These are phyloP conservation scores for Acanthococcus lagerstroemiae DNA, from an alignment of 2,888 invertebrate genomes.

Conservation along the genomic window DNA sequence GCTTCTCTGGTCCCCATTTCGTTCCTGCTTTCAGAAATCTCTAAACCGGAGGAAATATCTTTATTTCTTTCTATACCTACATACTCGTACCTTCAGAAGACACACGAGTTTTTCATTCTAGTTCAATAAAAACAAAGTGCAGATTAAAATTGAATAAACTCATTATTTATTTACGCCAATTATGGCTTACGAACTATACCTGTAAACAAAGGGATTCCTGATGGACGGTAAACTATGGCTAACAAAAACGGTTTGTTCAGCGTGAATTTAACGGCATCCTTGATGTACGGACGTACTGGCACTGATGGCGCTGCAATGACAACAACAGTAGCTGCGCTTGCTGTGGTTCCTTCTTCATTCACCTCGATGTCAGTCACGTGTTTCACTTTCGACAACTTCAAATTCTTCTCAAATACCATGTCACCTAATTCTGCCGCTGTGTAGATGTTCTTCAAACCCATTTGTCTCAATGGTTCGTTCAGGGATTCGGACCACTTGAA, in stretches of 20 bases:
- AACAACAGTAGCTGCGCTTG: constrained; percentile 43
- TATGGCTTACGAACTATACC: constrained; percentile 8
- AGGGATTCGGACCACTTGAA: not conserved
- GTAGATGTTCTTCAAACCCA: constrained; percentile 58
- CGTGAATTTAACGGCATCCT: constrained; percentile 41
- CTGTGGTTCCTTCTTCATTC: constrained; percentile 46
- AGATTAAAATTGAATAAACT: too few relatives aligned
- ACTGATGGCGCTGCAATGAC: constrained; percentile 41
- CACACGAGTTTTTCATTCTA: too few relatives aligned
- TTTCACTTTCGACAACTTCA: constrained; percentile 41
- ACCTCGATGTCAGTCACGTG: constrained; percentile 46
- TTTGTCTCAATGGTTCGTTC: not conserved
- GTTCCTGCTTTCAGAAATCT: too few relatives aligned
- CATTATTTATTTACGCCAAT: too few relatives aligned
- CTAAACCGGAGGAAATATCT: too few relatives aligned
- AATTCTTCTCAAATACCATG: constrained; percentile 26
- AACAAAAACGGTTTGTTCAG: constrained; percentile 45
- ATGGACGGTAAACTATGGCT: constrained; percentile 44
- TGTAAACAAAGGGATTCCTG: not conserved
- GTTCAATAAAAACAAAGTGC: too few relatives aligned
- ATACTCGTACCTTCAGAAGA: too few relatives aligned
- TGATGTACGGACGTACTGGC: too few relatives aligned
- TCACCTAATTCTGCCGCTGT: constrained; percentile 50
- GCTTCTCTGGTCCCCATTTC: too few relatives aligned
- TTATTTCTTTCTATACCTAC: too few relatives aligned